Conservation (phyloP, 2,888 invertebrate species). For the Tetanocera ferruginea region DNA sequence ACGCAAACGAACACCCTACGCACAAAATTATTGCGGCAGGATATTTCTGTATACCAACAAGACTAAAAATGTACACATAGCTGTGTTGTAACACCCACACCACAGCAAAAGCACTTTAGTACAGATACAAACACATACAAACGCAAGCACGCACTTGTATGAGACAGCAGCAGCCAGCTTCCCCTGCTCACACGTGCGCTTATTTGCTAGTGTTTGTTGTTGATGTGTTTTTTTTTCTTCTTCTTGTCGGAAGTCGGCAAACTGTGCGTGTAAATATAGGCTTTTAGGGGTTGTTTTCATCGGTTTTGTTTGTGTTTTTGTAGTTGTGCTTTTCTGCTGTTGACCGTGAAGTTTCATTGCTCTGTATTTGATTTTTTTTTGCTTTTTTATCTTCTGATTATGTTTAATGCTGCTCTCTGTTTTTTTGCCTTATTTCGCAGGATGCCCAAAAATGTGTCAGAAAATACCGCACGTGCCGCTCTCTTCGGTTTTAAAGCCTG, state of each 20-base stretch:
- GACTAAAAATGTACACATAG: not conserved
- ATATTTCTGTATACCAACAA: not conserved
- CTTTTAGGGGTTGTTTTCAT: not conserved
- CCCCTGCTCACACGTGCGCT: not conserved
- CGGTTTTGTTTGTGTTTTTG: not conserved
- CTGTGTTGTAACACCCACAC: not conserved
- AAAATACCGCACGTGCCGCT: no score
- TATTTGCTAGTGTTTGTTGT: not conserved
- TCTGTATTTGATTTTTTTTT: no score
- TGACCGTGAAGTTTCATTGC: not conserved
- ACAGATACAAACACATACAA: not conserved
- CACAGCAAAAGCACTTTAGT: not conserved
- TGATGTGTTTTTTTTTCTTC: no score
- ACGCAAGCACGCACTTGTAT: conserved; percentile 6
- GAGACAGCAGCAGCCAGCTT: not conserved
- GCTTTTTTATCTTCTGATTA: no score
- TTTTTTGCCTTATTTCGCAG: no score
- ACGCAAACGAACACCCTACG: conserved; percentile 4
- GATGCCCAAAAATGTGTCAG: no score
- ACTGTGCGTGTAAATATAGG: not conserved
- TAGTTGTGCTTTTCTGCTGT: not conserved
- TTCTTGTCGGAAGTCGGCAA: no score
- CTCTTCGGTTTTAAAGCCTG: no score
- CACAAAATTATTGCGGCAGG: conserved; percentile 13
- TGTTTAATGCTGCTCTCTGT: no score